A percentile compares a stretch with the other conserved stretches of the same genome.
Conservation (phyloP, 2,888 invertebrate species). For the Dioctria linearis region DNA sequence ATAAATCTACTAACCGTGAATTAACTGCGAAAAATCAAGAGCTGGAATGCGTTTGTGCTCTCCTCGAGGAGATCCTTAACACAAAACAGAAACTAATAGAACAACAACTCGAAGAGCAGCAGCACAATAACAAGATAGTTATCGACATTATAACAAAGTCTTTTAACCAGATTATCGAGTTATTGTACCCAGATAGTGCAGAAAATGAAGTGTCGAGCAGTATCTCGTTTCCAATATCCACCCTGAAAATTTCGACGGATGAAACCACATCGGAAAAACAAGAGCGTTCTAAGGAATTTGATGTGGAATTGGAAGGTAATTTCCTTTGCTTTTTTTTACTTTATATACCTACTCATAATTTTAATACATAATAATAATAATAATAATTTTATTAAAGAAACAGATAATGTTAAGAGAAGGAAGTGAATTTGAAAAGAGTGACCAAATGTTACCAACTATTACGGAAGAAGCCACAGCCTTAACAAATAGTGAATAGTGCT, state of each 20-base stretch:
- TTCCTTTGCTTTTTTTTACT: too few species aligned
- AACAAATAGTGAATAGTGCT: too few species aligned
- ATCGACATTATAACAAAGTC: neutral
- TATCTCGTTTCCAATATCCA: neutral
- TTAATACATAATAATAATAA: too few species aligned
- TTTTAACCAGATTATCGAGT: neutral
- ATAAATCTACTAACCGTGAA: constrained; percentile 20
- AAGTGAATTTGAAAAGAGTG: too few species aligned
- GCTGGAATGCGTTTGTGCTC: neutral
- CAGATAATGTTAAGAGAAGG: too few species aligned
- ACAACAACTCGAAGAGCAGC: neutral
- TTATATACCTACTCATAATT: too few species aligned
- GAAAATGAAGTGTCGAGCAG: neutral
- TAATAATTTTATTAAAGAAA: too few species aligned
- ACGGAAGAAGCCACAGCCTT: too few species aligned
- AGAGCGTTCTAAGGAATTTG: too few species aligned
- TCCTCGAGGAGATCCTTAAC: neutral
- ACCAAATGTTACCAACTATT: too few species aligned
- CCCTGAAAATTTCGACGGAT: neutral
- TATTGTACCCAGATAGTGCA: neutral
- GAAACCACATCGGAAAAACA: too few species aligned
- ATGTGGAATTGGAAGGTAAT: too few species aligned
- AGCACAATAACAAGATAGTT: neutral
- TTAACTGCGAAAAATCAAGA: constrained; percentile 24
- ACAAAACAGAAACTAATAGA: neutral